Evolutionary conservation across 1,140 invertebrate genomes (phyloP), one percentile per base, ranked within the genome.

Genomic region (Diplogasteroides magnus): DNA sequence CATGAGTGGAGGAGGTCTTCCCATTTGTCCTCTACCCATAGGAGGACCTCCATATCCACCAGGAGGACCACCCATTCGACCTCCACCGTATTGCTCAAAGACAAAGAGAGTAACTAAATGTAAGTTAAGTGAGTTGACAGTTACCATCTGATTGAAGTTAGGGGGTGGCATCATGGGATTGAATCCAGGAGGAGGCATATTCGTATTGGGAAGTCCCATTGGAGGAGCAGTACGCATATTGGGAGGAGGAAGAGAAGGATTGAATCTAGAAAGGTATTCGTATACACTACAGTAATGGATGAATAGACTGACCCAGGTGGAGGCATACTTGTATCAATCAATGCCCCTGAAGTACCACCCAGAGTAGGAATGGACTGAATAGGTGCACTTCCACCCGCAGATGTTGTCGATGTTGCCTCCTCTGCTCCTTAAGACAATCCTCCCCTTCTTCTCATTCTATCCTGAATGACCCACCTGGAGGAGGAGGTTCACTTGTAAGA

Each of bases 231-330:
- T 28, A 6, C 64, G 55, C 57, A 76, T 76, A 23, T 65, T 69
- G 15, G 76, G 76, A 28, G 76, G 76, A 25, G 76, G 76, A 2
- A 78, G 31, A 29, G 63, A 63, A n/a, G 77, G 77, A 71, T 77
- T 77, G 62, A 77, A 78, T 2, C 61, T 60, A 48, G 60, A 71
- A 64, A 13, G n/a, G 28, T 48, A 64, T 31, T 57, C 14, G 14
- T 32, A 32, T 37, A 48, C 28, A 13, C 13, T 14, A 61, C 59
- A 61, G 13, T 15, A 61, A 26, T 13, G 25, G 15, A 48, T 26
- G 28, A 25, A 26, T 32, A 13, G 23, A 71, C 15, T 29, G 14
- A 74, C 74, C 73, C 71, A 19, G 74, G 74, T 23, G 74, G 74
- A 0, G 74, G 74, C 25, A 76, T 28, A 14, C 61, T 68, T 27